Evolutionary conservation across 2,113 vertebrate genomes (phyloP), one percentile per base, ranked within the genome.

Genomic region (Macrotus californicus): DNA sequence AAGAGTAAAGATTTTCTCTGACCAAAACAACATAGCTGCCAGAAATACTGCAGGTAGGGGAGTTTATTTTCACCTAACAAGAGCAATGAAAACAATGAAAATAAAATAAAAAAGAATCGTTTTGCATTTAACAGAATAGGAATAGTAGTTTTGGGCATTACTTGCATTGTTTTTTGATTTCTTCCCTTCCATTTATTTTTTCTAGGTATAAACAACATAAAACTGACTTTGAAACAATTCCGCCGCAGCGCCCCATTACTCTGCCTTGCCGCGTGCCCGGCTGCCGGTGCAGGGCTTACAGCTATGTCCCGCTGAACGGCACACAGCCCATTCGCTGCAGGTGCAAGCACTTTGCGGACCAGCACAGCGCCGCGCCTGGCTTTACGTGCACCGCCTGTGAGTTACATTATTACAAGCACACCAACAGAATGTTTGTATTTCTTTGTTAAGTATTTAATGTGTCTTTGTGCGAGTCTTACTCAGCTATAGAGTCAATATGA

Each of bases 181-280:
- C 8, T 16, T 48, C 15, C 39, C 19, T 92, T 82, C 76, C 26
- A 34, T 41, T 7, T 76, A 12, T 77, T 56, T 34, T 64, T 76
- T 93, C 76, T 67, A 99, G 99, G 96, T 99, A 99, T 89, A 99
- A 99, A 96, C 99, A 99, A 52, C 99, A 99, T 96, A 98, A 98
- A 98, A 99, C 99, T 0, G 99, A 99, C 95, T 99, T 98, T 75
- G 98, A 99, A 93, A 97, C 89, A 64, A 96, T 99, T 82, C 99
- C 99, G 0, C 5, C 95, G 36, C 98, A 98, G 59, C 98, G 98
- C 52, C 99, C 99, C 52, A 96, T 99, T 67, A 6, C 29, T 3
- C 95, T 99, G 82, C 99, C 99, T 0, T 99, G 99, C 89, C 91
- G 54, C 66, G 99, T 98, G 94, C 93, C 75, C 0, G 90, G 96